Base-by-base conservation (phyloP, 2,888 invertebrate genomes). In the Eudasyphora cyanicolor region DNA sequence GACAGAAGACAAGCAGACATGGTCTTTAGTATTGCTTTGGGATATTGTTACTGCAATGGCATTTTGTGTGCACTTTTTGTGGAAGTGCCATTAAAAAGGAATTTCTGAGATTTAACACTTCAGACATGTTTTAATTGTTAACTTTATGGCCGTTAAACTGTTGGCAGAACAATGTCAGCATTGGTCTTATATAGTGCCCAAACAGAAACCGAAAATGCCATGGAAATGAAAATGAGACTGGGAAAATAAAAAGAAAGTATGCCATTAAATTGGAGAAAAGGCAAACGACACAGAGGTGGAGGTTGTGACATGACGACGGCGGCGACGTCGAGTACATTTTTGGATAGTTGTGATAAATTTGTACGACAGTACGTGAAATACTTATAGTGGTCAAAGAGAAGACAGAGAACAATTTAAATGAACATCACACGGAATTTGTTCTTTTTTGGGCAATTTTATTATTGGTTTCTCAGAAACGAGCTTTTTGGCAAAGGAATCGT, bases 81-180 rank as follows among this genome's bases (percentile, higher is more conserved):
- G 57, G 27, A 57, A n/a, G 14, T 24, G 27, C n/a, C 57, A 57
- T 57, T 57, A 57, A 57, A 57, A 57, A 8, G 57, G 24, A 57
- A 57, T 57, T 57, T 57, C 57, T 57, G 27, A 57, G 57, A 57
- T 57, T 57, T 57, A 57, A 57, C 57, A 57, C 57, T 57, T 57
- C 57, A 57, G 57, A 57, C 57, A 57, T 57, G 57, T 57, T 57
- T 54, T 57, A 57, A 57, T 57, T 57, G 57, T 57, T 57, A 27
- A 27, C 57, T 57, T 57, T 57, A 57, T 57, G 24, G 57, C 27
- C 57, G 57, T 57, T 57, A 57, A 57, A 57, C 12, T 57, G 57
- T n/a, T 12, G 14, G 2, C 57, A 27, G 27, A 57, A 57, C 57
- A 57, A 57, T 24, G 27, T 27, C 57, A 57, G 21, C 19, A 27